Percentiles rank a stretch among this genome's conserved stretches.
Conservation (phyloP, 2,113 vertebrate genomes). For the Himantopus leucocephalus region DNA sequence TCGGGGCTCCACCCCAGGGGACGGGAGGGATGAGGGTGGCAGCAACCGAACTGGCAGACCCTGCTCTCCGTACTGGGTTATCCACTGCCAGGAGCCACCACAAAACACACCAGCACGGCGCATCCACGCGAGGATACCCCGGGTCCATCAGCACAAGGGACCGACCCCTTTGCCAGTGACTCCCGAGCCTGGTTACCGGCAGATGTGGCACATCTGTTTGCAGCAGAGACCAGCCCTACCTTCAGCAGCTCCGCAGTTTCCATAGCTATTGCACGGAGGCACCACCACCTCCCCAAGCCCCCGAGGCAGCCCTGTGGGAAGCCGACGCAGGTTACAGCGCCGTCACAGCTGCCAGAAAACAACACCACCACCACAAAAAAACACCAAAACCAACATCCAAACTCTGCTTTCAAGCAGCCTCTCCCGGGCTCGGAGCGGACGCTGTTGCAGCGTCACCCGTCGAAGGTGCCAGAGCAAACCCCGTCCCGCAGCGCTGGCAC, state of each 20-base stretch:
- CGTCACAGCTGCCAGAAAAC: not conserved
- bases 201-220: not conserved
- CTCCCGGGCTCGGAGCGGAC: not conserved
- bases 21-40: not conserved
- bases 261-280: not conserved
- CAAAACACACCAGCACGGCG: rapidly evolving
- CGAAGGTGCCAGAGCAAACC: not conserved
- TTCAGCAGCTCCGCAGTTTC: not conserved
- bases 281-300: not conserved
- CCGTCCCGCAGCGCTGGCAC: rapidly evolving
- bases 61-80: not conserved
- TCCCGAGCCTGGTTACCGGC: not conserved
- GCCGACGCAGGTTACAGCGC: rapidly evolving
- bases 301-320: rapidly evolving
- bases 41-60: too few species aligned
- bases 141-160: rapidly evolving
- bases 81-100: not conserved
- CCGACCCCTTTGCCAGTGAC: rapidly evolving
- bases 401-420: not conserved
- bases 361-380: too few species aligned
- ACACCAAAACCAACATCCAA: not conserved
- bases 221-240: not conserved
- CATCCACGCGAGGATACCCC: rapidly evolving
- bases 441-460: not conserved
- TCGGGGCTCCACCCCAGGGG: not conserved